Evolutionary conservation across 2,797 vertebrate genomes (phyloP).

Genomic region (Circus cinereus): DNA sequence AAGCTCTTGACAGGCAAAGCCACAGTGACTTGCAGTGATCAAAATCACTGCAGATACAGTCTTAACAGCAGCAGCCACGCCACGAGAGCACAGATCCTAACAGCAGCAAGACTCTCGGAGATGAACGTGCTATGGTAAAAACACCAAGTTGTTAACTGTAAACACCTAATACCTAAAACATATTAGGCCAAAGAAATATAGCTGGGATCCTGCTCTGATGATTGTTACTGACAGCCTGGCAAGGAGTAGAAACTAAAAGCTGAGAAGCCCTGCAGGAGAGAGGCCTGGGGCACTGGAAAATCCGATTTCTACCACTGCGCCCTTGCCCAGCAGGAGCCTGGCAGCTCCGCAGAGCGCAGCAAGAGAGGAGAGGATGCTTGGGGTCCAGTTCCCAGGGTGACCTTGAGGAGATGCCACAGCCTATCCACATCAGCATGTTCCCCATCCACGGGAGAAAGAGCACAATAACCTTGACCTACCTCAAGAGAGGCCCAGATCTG

Average conservation of each 20-base stretch:
- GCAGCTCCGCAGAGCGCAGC: background rate
- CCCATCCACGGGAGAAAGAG: background rate
- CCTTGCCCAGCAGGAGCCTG: background rate
- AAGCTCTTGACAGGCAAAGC: background rate
- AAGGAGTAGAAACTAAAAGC: background rate
- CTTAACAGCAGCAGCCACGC: background rate
- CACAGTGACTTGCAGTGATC: background rate
- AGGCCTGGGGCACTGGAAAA: background rate
- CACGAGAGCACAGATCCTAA: background rate
- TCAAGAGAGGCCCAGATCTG: background rate
- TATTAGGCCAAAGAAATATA: background rate
- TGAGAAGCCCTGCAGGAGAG: background rate
- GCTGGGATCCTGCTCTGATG: background rate
- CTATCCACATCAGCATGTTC: background rate
- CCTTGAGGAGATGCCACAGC: background rate
- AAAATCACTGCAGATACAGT: slow-evolving; percentile 12
- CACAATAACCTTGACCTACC: slow-evolving; percentile 41
- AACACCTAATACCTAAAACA: background rate
- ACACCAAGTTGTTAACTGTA: background rate
- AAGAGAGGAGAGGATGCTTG: background rate
- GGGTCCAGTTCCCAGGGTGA: slow-evolving; percentile 8
- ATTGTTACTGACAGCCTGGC: background rate
- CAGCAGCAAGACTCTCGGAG: accelerated
- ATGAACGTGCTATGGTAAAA: background rate
- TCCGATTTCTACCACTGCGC: background rate